Conservation (phyloP, 2,888 invertebrate genomes). For the Ophioninae sp. region DNA sequence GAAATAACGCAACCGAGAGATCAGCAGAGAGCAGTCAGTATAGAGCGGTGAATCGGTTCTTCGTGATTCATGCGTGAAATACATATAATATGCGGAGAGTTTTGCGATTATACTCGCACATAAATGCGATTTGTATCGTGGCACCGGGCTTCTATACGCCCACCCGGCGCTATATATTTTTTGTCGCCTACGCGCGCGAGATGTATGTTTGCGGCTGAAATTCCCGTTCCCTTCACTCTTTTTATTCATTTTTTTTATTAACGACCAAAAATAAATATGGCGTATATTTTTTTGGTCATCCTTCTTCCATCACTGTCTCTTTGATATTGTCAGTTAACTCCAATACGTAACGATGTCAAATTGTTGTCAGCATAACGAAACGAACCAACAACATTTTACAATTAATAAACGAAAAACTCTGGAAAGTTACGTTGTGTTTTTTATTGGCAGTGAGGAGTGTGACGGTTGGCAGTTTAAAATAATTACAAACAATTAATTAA, state of each 20-base stretch:
- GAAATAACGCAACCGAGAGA: background rate
- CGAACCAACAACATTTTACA: background rate
- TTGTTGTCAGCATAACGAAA: background rate
- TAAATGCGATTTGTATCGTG: constrained; percentile 28
- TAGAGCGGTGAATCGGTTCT: constrained; percentile 60
- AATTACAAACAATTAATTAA: background rate
- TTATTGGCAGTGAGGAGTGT: background rate
- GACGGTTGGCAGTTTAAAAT: background rate
- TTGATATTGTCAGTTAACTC: background rate
- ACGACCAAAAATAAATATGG: background rate
- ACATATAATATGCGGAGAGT: constrained; percentile 52
- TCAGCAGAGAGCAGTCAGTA: background rate
- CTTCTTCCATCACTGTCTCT: background rate
- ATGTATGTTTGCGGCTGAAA: constrained; percentile 30
- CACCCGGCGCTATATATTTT: constrained; percentile 49
- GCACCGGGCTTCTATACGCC: constrained; percentile 57
- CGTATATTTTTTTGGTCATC: background rate
- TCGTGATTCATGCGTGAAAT: constrained; percentile 70
- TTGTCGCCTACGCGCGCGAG: constrained; percentile 41
- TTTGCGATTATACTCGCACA: constrained; percentile 51
- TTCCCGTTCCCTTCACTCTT: constrained; percentile 19
- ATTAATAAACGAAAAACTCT: background rate
- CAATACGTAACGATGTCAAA: background rate
- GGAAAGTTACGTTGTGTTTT: background rate
- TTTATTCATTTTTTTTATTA: constrained; percentile 21